phyloP scores from a whole-genome alignment of 53 echinoderm and acorn worm species.

The Stichopus horrens region DNA sequence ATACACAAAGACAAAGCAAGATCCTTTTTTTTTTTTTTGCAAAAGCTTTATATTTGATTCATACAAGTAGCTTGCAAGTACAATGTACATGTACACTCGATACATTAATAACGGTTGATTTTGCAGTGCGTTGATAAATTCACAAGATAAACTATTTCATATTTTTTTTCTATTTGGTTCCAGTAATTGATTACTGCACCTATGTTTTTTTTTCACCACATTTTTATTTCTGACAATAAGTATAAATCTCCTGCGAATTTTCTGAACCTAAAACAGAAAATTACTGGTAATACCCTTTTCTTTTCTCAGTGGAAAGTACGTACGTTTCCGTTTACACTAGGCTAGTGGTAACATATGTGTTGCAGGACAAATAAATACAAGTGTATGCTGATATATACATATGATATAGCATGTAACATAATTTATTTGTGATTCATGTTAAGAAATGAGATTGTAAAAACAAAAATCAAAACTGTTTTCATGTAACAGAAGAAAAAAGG shows the following conservation, averaged over 20 bases:
- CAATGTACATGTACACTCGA: slow-evolving; percentile 45
- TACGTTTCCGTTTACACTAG: neutral
- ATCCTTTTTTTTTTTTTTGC: neutral
- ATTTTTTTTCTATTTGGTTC: neutral
- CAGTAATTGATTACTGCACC: too few species aligned
- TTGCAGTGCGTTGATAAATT: slow-evolving; percentile 28
- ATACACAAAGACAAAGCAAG: too few species aligned
- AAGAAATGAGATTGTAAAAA: neutral
- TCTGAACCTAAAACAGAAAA: too few species aligned
- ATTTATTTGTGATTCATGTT: neutral
- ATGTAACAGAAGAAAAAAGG: neutral
- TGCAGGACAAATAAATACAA: slow-evolving; percentile 25
- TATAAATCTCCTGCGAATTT: too few species aligned
- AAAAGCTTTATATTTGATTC: slow-evolving; percentile 27
- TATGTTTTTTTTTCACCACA: too few species aligned
- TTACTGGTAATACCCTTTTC: too few species aligned
- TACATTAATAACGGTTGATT: slow-evolving; percentile 14
- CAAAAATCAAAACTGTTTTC: neutral
- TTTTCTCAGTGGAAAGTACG: too few species aligned
- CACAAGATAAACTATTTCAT: neutral
- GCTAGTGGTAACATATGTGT: neutral
- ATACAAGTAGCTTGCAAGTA: slow-evolving; percentile 41
- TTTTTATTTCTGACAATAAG: too few species aligned
- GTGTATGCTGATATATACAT: slow-evolving; percentile 35
- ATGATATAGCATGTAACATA: slow-evolving; percentile 3